Evolutionary conservation across 2,888 invertebrate genomes (phyloP).

Genomic region (Julus scandinavius): DNA sequence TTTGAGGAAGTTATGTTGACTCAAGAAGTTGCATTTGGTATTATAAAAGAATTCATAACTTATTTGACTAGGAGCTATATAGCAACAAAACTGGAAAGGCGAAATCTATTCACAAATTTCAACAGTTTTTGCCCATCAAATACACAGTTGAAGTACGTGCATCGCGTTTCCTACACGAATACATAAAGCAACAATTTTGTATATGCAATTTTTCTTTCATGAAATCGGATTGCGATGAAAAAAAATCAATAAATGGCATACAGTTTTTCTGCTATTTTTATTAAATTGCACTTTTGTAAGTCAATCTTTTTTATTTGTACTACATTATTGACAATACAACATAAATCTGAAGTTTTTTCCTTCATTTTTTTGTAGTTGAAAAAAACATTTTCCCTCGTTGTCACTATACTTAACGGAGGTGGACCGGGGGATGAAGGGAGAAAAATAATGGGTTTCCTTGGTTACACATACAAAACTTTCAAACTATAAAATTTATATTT

Average conservation of each 20-base stretch:
- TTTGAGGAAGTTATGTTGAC: conserved; percentile 31
- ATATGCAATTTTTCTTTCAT: background rate
- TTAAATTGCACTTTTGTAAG: conserved; percentile 52
- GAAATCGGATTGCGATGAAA: conserved; percentile 34
- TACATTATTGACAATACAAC: conserved; percentile 53
- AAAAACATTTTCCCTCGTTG: conserved; percentile 39
- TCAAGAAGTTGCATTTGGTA: conserved; percentile 20
- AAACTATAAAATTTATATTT: conserved; percentile 33
- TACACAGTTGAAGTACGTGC: conserved; percentile 26
- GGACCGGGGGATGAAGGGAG: conserved; percentile 1
- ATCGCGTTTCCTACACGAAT: background rate
- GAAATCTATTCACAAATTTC: conserved; percentile 36
- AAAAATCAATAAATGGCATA: conserved; percentile 51
- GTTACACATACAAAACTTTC: conserved; percentile 4
- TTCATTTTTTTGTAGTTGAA: background rate
- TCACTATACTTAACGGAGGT: conserved; percentile 45
- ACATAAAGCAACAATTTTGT: conserved; percentile 23
- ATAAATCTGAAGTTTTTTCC: conserved; percentile 34
- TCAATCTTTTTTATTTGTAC: conserved; percentile 50
- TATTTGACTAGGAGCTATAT: conserved; percentile 25
- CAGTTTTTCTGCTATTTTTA: conserved; percentile 52
- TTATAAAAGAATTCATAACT: conserved; percentile 46
- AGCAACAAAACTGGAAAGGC: background rate
- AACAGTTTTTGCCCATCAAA: conserved; percentile 34
- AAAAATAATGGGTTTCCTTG: conserved; percentile 34